These are phyloP conservation scores for Drosophila mulleri DNA, from an alignment of 2,888 invertebrate genomes.

Conservation along the genomic window DNA sequence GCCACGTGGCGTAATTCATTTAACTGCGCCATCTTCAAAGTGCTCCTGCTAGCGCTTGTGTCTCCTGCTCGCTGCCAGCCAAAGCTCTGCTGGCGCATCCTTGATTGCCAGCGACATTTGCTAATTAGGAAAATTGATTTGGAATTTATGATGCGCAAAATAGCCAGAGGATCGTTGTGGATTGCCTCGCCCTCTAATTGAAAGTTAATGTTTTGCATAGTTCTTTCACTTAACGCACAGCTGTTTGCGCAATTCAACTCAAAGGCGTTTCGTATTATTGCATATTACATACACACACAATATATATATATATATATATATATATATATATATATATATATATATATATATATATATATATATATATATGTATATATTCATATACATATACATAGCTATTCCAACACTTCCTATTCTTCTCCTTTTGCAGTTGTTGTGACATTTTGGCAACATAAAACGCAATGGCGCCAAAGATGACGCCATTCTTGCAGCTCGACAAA, in stretches of 20 bases:
- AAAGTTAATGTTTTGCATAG: constrained; percentile 69
- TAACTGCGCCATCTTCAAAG: constrained; percentile 42
- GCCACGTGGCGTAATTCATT: constrained; percentile 50
- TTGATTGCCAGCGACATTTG: constrained; percentile 61
- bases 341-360: not conserved
- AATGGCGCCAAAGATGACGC: constrained; percentile 83
- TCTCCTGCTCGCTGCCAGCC: not conserved
- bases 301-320: too few relatives aligned
- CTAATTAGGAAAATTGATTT: constrained; percentile 83
- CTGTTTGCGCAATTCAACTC: constrained; percentile 46
- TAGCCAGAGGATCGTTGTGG: constrained; percentile 28
- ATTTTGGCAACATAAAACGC: constrained; percentile 75
- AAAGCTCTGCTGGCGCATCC: constrained; percentile 18
- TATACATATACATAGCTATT: constrained; percentile 16
- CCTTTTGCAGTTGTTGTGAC: constrained; percentile 70
- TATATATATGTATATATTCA: too few relatives aligned
- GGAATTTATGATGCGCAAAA: constrained; percentile 81
- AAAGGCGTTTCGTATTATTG: constrained; percentile 32
- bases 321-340: not conserved
- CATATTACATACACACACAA: constrained; percentile 31
- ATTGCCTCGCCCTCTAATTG: constrained; percentile 51
- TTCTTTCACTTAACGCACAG: constrained; percentile 35
- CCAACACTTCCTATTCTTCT: constrained; percentile 51
- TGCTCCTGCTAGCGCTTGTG: not conserved
- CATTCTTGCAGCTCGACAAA: constrained; percentile 75